Evolutionary conservation across 2,797 vertebrate genomes (phyloP).

Genomic region (Peromyscus nudipes): DNA sequence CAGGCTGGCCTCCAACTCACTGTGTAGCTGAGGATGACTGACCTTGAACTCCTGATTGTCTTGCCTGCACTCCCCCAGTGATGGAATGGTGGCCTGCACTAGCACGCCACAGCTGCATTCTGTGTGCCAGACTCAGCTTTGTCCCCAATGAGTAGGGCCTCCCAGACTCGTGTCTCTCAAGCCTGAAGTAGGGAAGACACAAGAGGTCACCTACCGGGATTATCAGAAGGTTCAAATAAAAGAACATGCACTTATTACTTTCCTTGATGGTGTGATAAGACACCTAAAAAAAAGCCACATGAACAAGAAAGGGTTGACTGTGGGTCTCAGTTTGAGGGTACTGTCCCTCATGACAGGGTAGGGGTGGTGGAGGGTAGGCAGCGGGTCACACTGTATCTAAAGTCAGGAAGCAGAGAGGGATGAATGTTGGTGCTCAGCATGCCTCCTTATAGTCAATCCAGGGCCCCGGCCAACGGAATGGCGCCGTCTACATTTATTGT

Average conservation of each 20-base stretch:
- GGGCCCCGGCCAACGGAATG: neutral
- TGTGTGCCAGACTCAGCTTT: neutral
- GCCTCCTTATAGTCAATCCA: neutral
- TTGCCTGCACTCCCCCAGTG: neutral
- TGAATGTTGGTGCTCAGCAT: neutral
- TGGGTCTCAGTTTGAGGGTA: neutral
- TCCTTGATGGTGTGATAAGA: neutral
- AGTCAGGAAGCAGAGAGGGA: neutral
- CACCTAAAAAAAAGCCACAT: neutral
- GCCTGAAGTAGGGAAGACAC: neutral
- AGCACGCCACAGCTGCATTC: accelerated
- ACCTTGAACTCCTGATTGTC: neutral
- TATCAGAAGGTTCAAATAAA: slow-evolving; percentile 15
- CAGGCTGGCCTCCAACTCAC: neutral
- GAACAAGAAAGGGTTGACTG: neutral
- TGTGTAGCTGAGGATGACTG: neutral
- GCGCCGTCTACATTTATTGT: neutral
- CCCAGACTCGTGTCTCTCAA: neutral
- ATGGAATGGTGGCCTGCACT: too few relatives aligned
- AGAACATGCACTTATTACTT: neutral
- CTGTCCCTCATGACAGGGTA: neutral
- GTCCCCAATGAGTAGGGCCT: neutral
- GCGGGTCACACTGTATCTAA: neutral
- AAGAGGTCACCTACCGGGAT: neutral
- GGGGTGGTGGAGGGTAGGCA: neutral